Evolutionary conservation across 1,140 invertebrate genomes (phyloP), one percentile per base, ranked within the genome.

Genomic region (Diachasmimorpha longicaudata): DNA sequence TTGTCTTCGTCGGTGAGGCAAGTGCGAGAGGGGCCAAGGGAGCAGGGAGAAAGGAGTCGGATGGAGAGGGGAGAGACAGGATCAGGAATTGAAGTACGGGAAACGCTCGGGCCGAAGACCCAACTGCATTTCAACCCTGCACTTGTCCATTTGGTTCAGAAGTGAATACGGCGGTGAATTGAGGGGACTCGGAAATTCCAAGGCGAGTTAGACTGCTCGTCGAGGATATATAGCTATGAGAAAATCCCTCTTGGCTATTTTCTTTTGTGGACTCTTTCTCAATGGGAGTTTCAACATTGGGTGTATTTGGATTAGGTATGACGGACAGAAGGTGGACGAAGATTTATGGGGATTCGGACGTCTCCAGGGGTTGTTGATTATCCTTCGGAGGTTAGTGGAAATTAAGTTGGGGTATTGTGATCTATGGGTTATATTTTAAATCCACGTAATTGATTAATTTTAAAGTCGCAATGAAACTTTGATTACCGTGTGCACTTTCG

Each of bases 271-370:
- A 74, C 63, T 67, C 66, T 67, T 46, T 42, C 72, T 55, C 48
- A 19, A 16, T 55, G 19, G n/a, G 2, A 8, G n/a, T 4, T n/a
- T 74, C 48, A 58, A 31, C 48, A 63, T 48, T 52, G 37, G 9
- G 6, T 52, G 21, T 66, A 69, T 68, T 74, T 48, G 66, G 66
- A 68, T 74, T 74, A 74, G 48, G 23, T 69, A 74, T 74, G 63
- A 42, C 21, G 46, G 39, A 69, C 72, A 69, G 44, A 44, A 19
- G 72, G 63, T 19, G 52, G 19, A 72, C 25, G 9, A 16, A 72
- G 36, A n/a, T 72, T 72, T 63, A 46, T 37, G 25, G 8, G 16
- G 19, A 6, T 21, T 19, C 36, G 31, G 31, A 19, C 36, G 19
- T 19, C 55, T 14, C 16, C 10, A 16, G 37, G 42, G 39, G 31